Percentiles rank a stretch among this genome's conserved stretches.
Evolutionary conservation across 2,113 vertebrate species (phyloP).

Genomic region (Pygoscelis antarcticus): DNA sequence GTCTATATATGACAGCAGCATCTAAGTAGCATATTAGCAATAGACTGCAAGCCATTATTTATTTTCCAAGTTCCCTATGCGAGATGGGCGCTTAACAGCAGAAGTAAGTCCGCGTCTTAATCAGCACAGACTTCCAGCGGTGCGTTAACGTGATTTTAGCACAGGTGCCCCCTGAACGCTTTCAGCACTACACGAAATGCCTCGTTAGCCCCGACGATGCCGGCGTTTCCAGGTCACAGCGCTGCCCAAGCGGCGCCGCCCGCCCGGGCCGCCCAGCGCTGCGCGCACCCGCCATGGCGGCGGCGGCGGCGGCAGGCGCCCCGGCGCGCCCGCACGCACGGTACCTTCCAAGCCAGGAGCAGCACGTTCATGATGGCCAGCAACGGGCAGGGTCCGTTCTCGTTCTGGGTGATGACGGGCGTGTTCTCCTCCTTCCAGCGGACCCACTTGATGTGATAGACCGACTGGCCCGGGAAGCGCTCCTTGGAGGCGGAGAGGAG

Average conservation of each 20-base stretch:
- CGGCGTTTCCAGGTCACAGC: neutral
- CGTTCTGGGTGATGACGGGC: slow-evolving; percentile 96
- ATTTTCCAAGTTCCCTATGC: neutral
- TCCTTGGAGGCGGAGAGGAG: slow-evolving; percentile 82
- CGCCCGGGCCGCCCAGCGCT: neutral
- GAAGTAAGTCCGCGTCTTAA: accelerated
- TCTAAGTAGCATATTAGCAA: accelerated
- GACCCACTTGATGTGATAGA: slow-evolving; percentile 99
- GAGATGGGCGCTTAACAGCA: neutral
- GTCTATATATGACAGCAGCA: neutral
- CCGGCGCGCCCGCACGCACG: neutral
- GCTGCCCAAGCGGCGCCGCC: neutral
- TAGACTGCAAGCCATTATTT: neutral
- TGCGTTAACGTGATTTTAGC: accelerated
- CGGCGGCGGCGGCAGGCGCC: neutral
- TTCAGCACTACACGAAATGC: neutral
- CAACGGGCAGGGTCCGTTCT: slow-evolving; percentile 96
- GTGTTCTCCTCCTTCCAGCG: slow-evolving; percentile 96
- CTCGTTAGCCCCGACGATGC: neutral
- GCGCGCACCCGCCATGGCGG: neutral
- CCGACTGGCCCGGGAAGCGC: slow-evolving; percentile 89
- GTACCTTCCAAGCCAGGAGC: slow-evolving; percentile 96
- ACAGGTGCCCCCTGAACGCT: neutral
- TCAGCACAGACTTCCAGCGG: neutral
- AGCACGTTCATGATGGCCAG: slow-evolving; percentile 98